These are phyloP conservation scores for Brenthis daphne DNA, from an alignment of 2,888 invertebrate species.

Conservation along the genomic window DNA sequence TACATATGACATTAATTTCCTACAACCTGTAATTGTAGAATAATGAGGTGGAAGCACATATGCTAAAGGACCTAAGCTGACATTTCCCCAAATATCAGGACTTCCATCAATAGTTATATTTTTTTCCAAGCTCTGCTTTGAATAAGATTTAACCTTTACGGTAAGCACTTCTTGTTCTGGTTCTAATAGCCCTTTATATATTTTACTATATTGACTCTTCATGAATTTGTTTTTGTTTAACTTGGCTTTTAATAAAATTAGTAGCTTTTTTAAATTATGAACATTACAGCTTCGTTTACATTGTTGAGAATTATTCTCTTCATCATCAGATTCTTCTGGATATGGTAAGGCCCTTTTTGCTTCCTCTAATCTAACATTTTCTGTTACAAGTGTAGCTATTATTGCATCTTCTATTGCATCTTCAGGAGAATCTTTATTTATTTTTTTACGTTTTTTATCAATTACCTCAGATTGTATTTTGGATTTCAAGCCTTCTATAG, in stretches of 20 bases:
- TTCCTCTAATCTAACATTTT: constrained; percentile 48
- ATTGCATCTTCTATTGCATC: constrained; percentile 61
- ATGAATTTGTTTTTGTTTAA: constrained; percentile 51
- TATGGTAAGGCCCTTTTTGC: constrained; percentile 31
- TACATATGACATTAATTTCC: constrained; percentile 54
- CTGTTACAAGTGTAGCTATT: constrained; percentile 53
- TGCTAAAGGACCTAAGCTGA: constrained; percentile 39
- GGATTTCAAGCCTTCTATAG: constrained; percentile 64
- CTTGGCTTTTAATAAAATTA: constrained; percentile 57
- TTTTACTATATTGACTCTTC: constrained; percentile 45
- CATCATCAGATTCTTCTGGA: constrained; percentile 29
- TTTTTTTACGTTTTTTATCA: constrained; percentile 47
- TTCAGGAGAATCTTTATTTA: constrained; percentile 53
- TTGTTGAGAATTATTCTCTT: neutral
- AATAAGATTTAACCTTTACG: constrained; percentile 60
- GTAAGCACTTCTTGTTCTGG: constrained; percentile 40
- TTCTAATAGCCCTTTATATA: constrained; percentile 50
- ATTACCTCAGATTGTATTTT: constrained; percentile 56
- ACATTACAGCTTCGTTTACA: constrained; percentile 43
- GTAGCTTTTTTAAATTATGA: constrained; percentile 54
- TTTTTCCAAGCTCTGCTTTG: constrained; percentile 48
- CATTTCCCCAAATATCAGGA: constrained; percentile 62
- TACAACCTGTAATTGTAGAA: constrained; percentile 62
- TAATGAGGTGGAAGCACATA: constrained; percentile 66
- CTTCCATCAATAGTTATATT: constrained; percentile 37